Base-by-base conservation (phyloP, 2,888 invertebrate genomes). In the Cantharis rufa region DNA sequence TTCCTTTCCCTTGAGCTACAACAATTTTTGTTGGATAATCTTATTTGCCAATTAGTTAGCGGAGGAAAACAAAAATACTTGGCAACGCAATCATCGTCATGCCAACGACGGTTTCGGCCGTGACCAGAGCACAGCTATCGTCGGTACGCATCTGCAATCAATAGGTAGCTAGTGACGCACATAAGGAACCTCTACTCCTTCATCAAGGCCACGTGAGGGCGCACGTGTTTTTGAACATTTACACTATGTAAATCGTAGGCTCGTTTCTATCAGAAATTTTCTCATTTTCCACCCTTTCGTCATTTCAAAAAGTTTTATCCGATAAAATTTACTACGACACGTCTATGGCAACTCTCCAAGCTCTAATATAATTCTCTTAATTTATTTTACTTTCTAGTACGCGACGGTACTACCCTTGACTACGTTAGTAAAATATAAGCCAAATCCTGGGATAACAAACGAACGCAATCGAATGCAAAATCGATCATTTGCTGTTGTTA, bases 121-220 rank as follows among this genome's bases (percentile, higher is more conserved):
- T 84, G 84, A 84, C 84, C 83, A 83, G 81, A 83, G 80, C 82
- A 83, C 85, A 83, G 80, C 82, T 84, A 85, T 84, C 84, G 83
- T 80, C 77, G 76, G 83, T 83, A 82, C 84, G 83, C 85, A 85
- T 84, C 84, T 83, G 81, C 82, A 84, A 83, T 83, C 83, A 84
- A 87, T 87, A 86, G 86, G 85, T 85, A 84, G 85, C 85, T 82
- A 84, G 85, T 87, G 87, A 87, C 87, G 87, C 86, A 87, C 87
- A 85, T 81, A 82, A 83, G 83, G 83, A 85, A 86, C 82, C 81
- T 82, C 84, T 82, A 81, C 83, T 83, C 82, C 84, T 82, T 83
- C 79, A 81, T 80, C 85, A 86, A 86, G 86, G 86, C 84, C 86
- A 86, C 86, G 85, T 87, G 86, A 84, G 85, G 85, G 82, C 83